These are phyloP conservation scores for Aplysina aerophoba DNA, from an alignment of 37 sponge, comb jelly and placozoan genomes.

Conservation along the genomic window DNA sequence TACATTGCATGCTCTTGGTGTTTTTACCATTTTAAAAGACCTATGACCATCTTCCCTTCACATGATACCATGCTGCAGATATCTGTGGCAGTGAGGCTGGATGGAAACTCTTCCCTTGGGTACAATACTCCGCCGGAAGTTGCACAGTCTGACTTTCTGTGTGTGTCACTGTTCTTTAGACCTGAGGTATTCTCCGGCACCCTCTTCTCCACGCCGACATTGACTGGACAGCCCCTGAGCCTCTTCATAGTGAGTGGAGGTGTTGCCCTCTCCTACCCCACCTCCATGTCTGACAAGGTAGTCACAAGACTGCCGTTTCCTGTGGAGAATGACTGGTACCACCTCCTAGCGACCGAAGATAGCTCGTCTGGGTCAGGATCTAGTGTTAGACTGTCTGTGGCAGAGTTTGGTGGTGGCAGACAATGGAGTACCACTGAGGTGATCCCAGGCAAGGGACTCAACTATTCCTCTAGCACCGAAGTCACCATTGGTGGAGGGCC, in stretches of 20 bases:
- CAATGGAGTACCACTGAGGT: slow-evolving; percentile 9
- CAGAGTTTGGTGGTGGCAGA: slow-evolving; percentile 16
- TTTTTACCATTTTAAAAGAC: neutral
- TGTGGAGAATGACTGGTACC: neutral
- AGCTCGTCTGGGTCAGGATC: neutral
- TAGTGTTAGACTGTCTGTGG: slow-evolving; percentile 1
- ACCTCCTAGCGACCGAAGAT: slow-evolving; percentile 11
- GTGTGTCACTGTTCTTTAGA: slow-evolving; percentile 48
- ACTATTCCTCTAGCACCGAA: slow-evolving; percentile 22
- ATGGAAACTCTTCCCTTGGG: slow-evolving; percentile 55
- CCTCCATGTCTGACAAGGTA: too few species aligned
- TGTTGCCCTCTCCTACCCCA: neutral
- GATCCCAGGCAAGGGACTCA: neutral
- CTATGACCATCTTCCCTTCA: neutral
- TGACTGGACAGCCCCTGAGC: neutral
- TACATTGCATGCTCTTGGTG: too few species aligned
- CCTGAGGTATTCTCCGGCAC: slow-evolving; percentile 28
- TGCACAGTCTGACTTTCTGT: neutral
- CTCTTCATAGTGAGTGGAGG: neutral
- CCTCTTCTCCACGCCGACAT: slow-evolving; percentile 3
- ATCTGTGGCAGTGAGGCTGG: slow-evolving; percentile 63
- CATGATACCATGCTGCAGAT: slow-evolving; percentile 36
- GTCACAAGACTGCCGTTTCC: neutral
- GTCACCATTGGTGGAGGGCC: too few species aligned
- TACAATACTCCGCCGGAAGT: slow-evolving; percentile 10